A percentile compares a stretch with the other conserved stretches of the same genome.
These are phyloP conservation scores for Mirounga angustirostris DNA, from an alignment of 2,113 vertebrate genomes.

Conservation along the genomic window DNA sequence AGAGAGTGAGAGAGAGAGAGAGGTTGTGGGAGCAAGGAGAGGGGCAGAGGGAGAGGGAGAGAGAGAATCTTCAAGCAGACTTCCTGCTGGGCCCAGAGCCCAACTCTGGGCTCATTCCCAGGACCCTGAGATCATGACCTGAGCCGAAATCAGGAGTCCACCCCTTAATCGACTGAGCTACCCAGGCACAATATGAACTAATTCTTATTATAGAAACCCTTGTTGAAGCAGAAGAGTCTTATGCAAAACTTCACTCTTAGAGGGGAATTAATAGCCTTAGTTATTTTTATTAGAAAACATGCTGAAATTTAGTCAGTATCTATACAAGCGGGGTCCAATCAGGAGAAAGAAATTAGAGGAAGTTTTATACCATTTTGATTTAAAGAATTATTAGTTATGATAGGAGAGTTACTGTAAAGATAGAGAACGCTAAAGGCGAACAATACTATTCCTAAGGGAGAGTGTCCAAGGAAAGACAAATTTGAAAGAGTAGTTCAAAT, in stretches of 20 bases:
- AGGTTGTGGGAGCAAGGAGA: not conserved
- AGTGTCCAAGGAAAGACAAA: not conserved
- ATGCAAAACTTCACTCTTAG: not conserved
- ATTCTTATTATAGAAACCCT: not conserved
- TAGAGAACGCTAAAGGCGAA: not conserved
- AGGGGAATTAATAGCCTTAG: not conserved
- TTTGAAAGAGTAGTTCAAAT: constrained; percentile 6
- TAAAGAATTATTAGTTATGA: not conserved
- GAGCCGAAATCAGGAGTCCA: not conserved
- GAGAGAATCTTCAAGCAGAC: not conserved
- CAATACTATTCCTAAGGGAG: not conserved
- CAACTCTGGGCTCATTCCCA: not conserved
- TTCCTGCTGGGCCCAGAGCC: not conserved
- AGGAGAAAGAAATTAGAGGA: not conserved
- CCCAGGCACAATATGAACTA: not conserved
- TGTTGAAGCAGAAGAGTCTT: not conserved
- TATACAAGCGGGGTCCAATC: not conserved
- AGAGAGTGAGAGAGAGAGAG: not conserved
- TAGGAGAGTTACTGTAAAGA: not conserved
- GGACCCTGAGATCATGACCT: not conserved
- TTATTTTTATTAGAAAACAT: constrained; percentile 47
- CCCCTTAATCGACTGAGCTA: not conserved
- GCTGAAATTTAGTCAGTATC: not conserved
- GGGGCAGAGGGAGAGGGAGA: not conserved
- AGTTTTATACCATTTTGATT: not conserved